These are phyloP conservation scores for Gastrophysa polygoni DNA, from an alignment of 2,888 invertebrate genomes.

Conservation along the genomic window DNA sequence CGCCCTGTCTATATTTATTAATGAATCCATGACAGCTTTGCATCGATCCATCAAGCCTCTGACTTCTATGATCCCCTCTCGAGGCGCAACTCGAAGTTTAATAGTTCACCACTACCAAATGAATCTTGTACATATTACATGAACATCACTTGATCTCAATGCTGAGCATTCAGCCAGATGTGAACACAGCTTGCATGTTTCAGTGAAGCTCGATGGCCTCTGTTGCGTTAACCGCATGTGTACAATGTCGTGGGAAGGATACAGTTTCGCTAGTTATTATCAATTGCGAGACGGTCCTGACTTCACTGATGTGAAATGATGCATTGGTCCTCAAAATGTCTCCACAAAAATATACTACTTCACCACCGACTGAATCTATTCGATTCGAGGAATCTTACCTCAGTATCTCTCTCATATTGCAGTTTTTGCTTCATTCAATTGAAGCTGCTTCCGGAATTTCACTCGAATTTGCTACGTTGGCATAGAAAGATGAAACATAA, in stretches of 20 bases:
- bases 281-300: too few relatives aligned
- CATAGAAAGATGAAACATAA: too few relatives aligned
- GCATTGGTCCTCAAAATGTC: neutral
- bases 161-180: slow-evolving; percentile 13
- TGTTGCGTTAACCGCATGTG: neutral
- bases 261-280: neutral
- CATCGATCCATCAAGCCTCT: too few relatives aligned
- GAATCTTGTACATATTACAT: slow-evolving; percentile 20
- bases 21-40: too few relatives aligned
- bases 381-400: too few relatives aligned
- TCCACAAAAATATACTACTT: too few relatives aligned
- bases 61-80: neutral
- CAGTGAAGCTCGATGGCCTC: neutral
- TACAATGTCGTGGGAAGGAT: neutral
- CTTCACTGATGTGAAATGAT: neutral
- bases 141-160: slow-evolving; percentile 9
- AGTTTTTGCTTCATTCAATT: too few relatives aligned
- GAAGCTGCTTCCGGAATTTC: too few relatives aligned
- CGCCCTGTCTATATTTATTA: too few relatives aligned
- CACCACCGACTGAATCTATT: too few relatives aligned
- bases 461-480: too few relatives aligned
- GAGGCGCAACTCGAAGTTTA: neutral
- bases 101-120: slow-evolving; percentile 7
- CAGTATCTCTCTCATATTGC: too few relatives aligned
- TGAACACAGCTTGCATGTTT: slow-evolving; percentile 17